Evolutionary conservation across 2,797 vertebrate species (phyloP).

Genomic region (Notolabrus celidotus): DNA sequence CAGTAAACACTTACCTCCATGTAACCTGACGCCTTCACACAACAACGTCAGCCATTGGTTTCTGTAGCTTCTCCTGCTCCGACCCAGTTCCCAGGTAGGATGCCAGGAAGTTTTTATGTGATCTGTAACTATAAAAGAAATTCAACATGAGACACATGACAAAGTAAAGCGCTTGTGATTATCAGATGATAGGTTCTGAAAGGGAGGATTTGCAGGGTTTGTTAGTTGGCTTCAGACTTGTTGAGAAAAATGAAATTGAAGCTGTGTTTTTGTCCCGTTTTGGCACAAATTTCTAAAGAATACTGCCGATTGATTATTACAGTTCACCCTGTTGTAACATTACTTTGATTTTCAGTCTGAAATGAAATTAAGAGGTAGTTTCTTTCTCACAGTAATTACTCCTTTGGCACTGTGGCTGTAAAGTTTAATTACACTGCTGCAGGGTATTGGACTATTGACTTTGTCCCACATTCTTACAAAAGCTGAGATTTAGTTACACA

Average conservation of each 20-base stretch:
- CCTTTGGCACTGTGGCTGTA: slow-evolving; percentile 16
- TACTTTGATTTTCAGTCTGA: neutral
- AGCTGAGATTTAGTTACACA: slow-evolving; percentile 28
- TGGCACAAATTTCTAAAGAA: neutral
- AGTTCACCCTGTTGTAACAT: neutral
- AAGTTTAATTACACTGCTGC: slow-evolving; percentile 14
- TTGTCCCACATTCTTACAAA: slow-evolving; percentile 37
- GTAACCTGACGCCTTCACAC: slow-evolving; percentile 64
- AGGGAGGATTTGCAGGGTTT: neutral
- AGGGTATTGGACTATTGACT: slow-evolving; percentile 47
- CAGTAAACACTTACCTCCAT: slow-evolving; percentile 48
- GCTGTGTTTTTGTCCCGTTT: slow-evolving; percentile 9
- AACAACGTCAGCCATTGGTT: slow-evolving; percentile 60
- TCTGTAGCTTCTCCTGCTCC: slow-evolving; percentile 84
- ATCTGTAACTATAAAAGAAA: slow-evolving; percentile 80
- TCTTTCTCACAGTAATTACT: slow-evolving; percentile 10
- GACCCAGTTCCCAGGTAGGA: slow-evolving; percentile 77
- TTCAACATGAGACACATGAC: slow-evolving; percentile 30
- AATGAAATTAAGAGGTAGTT: neutral
- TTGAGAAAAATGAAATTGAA: slow-evolving; percentile 9
- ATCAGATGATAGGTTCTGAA: slow-evolving; percentile 29
- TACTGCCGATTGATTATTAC: neutral
- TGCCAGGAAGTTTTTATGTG: slow-evolving; percentile 83
- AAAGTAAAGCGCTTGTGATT: neutral
- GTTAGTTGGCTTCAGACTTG: neutral